Evolutionary conservation across 2,888 invertebrate genomes (phyloP), one percentile per base, ranked within the genome.

Genomic region (Falcaria lacertinaria): DNA sequence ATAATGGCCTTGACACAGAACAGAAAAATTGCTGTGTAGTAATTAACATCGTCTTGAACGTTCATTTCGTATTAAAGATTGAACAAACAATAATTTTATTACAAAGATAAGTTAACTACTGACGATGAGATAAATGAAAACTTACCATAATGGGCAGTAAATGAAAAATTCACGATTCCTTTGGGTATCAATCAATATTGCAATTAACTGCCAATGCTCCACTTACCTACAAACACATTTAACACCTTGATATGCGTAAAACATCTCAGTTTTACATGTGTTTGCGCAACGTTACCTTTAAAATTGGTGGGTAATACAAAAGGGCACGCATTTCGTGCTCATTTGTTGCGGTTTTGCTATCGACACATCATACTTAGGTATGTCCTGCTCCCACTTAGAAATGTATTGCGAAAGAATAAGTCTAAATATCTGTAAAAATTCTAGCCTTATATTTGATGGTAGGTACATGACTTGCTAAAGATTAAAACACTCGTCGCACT

Each of bases 181-280:
- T 63, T 67, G 68, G 70, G 67, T 74, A 78, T 81, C 79, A 81
- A 81, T 81, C 79, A 75, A 66, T 28, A 28, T 28, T 51, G 67
- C 73, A 80, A 81, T 82, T 79, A 80, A 68, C 61, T 41, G 40
- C 33, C 39, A 49, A 43, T 63, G 77, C 75, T 73, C 80, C 71
- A 79, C 67, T 78, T 79, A 76, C 80, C 77, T 65, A 75, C 81
- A 81, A 80, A 79, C 79, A 76, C 69, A 70, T 74, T 74, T 80
- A 74, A 70, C 65, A 61, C 54, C 34, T 45, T 47, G 48, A 53
- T 57, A 62, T 58, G 70, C 68, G 72, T 74, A 71, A 77, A 80
- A 74, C 76, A 74, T 76, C 74, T 74, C 70, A 60, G 63, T 60
- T 64, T 57, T 70, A 55, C 53, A 41, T 11, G 11, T 11, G 46